These are phyloP conservation scores for Troides helena DNA, from an alignment of 2,888 invertebrate species.

Conservation along the genomic window DNA sequence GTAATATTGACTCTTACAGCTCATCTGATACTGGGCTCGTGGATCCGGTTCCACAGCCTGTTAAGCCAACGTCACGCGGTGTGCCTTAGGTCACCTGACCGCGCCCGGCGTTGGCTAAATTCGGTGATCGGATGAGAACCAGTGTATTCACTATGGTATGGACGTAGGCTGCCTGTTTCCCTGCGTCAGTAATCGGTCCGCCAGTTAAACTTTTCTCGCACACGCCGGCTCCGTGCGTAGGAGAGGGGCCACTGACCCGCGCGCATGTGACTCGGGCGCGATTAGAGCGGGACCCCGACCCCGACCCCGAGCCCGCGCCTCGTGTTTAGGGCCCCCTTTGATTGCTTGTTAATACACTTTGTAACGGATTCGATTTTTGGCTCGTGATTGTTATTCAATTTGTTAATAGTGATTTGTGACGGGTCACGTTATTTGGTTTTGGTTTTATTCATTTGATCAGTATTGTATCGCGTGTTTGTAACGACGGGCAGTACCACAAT, in stretches of 20 bases:
- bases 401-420: slow-evolving; percentile 8
- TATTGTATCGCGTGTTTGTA: too few relatives aligned
- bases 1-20: too few relatives aligned
- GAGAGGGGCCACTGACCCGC: slow-evolving; percentile 34
- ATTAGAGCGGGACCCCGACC: slow-evolving; percentile 25
- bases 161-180: slow-evolving; percentile 43
- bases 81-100: slow-evolving; percentile 44
- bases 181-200: slow-evolving; percentile 10
- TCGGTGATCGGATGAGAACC: slow-evolving; percentile 58
- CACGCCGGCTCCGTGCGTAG: slow-evolving; percentile 23
- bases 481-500: too few relatives aligned
- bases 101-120: slow-evolving; percentile 43
- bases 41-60: too few relatives aligned
- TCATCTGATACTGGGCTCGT: too few relatives aligned
- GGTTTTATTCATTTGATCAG: too few relatives aligned
- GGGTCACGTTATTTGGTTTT: neutral
- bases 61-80: slow-evolving; percentile 33
- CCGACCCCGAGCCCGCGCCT: slow-evolving; percentile 5
- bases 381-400: slow-evolving; percentile 5
- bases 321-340: slow-evolving; percentile 14
- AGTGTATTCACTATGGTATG: slow-evolving; percentile 72
- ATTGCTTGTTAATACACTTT: slow-evolving; percentile 11
- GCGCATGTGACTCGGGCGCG: slow-evolving; percentile 12
- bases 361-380: slow-evolving; percentile 22
- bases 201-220: slow-evolving; percentile 31